Evolutionary conservation across 92 coral and sea anemone genomes (phyloP).

Genomic region (Heliopora coerulea): DNA sequence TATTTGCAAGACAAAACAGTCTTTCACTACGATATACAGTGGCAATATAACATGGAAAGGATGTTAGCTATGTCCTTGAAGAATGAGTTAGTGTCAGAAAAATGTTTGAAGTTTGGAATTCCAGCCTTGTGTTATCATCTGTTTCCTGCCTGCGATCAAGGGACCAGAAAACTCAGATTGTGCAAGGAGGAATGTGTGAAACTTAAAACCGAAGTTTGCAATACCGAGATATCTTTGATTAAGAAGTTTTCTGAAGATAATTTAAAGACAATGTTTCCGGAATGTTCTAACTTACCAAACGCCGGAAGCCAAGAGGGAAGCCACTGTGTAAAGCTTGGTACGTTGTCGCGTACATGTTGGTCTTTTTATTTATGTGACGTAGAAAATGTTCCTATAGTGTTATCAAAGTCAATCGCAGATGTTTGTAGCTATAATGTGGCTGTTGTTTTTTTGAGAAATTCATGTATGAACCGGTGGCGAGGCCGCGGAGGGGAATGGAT

Average conservation of each 20-base stretch:
- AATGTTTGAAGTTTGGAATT: slow-evolving; percentile 72
- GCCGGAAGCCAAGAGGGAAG: slow-evolving; percentile 52
- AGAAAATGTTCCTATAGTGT: too few species aligned
- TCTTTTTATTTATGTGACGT: too few species aligned
- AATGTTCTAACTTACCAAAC: slow-evolving; percentile 66
- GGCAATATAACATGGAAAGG: slow-evolving; percentile 54
- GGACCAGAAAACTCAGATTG: slow-evolving; percentile 58
- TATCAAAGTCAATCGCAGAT: too few species aligned
- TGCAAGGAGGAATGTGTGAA: slow-evolving; percentile 82
- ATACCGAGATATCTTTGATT: slow-evolving; percentile 53
- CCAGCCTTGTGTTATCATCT: slow-evolving; percentile 84
- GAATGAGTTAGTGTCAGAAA: slow-evolving; percentile 26
- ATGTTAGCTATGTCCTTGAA: slow-evolving; percentile 41
- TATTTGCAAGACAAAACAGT: slow-evolving; percentile 57
- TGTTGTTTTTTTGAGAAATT: too few species aligned
- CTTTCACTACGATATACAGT: slow-evolving; percentile 45
- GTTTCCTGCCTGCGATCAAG: slow-evolving; percentile 71
- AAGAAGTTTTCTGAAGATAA: slow-evolving; percentile 41
- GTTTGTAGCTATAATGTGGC: too few species aligned
- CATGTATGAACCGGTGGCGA: too few species aligned
- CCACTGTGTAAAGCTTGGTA: slow-evolving; percentile 67
- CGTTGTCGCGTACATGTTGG: too few species aligned
- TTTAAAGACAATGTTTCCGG: slow-evolving; percentile 56
- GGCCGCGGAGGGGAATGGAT: too few species aligned
- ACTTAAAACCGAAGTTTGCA: slow-evolving; percentile 67